Percentiles rank a stretch among this genome's conserved stretches.
phyloP scores from a whole-genome alignment of 2,888 invertebrate species.

The Hanleya hanleyi region DNA sequence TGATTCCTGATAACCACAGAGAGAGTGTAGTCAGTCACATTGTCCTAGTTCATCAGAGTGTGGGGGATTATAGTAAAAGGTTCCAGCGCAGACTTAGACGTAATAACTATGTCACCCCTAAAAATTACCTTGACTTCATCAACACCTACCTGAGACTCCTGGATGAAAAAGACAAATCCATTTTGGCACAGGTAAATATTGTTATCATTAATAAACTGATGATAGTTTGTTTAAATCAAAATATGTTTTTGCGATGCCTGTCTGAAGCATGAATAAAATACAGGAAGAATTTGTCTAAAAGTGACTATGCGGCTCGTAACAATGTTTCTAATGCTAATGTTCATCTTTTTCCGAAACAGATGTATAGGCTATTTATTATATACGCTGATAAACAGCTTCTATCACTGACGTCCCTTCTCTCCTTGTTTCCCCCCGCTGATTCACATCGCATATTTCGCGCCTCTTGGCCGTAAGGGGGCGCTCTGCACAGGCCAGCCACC shows the following conservation, averaged over 20 bases:
- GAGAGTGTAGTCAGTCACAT: slow-evolving; percentile 86
- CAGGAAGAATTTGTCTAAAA: too few species aligned
- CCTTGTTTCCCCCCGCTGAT: too few species aligned
- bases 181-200: slow-evolving; percentile 73
- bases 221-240: neutral
- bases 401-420: too few species aligned
- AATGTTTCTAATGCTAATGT: too few species aligned
- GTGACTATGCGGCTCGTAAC: too few species aligned
- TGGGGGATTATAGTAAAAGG: slow-evolving; percentile 82
- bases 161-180: slow-evolving; percentile 80
- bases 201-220: neutral
- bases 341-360: too few species aligned
- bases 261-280: too few species aligned
- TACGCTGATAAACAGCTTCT: too few species aligned
- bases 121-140: slow-evolving; percentile 92
- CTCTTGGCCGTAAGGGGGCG: too few species aligned
- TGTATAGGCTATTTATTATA: too few species aligned
- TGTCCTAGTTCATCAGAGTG: slow-evolving; percentile 87
- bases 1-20: slow-evolving; percentile 81
- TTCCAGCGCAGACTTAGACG: slow-evolving; percentile 84
- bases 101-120: slow-evolving; percentile 92
- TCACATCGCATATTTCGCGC: too few species aligned
- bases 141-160: slow-evolving; percentile 84
- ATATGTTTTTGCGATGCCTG: neutral
- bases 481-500: too few species aligned